Evolutionary conservation across 2,113 vertebrate species (phyloP).

Genomic region (Plectropomus leopardus): DNA sequence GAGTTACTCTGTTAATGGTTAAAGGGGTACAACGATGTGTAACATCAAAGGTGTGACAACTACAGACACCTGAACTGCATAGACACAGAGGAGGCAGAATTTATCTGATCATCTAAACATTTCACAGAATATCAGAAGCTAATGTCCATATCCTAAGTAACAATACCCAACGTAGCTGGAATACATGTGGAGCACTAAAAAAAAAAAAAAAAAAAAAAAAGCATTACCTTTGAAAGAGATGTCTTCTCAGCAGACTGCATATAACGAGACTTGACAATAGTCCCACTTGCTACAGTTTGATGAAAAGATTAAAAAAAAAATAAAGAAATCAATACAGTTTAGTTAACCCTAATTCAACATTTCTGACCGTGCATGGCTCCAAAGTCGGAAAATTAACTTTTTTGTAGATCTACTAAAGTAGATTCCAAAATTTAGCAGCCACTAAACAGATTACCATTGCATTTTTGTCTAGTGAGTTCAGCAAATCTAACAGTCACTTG

Average conservation of each 20-base stretch:
- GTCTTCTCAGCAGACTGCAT: conserved; percentile 80
- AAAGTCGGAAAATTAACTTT: too few relatives aligned
- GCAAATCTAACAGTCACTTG: too few relatives aligned
- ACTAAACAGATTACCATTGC: too few relatives aligned
- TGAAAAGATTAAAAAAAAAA: not conserved
- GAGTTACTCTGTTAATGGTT: conserved; percentile 70
- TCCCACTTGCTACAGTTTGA: conserved; percentile 67
- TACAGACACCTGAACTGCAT: not conserved
- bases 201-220: not conserved
- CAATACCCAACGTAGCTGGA: not conserved
- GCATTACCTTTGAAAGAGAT: conserved; percentile 78
- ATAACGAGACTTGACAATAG: conserved; percentile 83
- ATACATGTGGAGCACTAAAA: not conserved
- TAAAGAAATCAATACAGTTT: not conserved
- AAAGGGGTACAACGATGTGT: not conserved
- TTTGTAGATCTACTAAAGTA: too few relatives aligned
- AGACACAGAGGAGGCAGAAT: not conserved
- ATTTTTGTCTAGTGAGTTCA: too few relatives aligned
- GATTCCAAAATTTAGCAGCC: too few relatives aligned
- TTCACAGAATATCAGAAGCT: not conserved
- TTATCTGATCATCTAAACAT: not conserved
- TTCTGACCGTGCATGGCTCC: not conserved
- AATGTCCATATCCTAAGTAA: not conserved
- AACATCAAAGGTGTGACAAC: not conserved
- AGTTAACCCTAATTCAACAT: not conserved